Conservation (phyloP, 2,797 vertebrate species). For the Phataginus tetradactyla region DNA sequence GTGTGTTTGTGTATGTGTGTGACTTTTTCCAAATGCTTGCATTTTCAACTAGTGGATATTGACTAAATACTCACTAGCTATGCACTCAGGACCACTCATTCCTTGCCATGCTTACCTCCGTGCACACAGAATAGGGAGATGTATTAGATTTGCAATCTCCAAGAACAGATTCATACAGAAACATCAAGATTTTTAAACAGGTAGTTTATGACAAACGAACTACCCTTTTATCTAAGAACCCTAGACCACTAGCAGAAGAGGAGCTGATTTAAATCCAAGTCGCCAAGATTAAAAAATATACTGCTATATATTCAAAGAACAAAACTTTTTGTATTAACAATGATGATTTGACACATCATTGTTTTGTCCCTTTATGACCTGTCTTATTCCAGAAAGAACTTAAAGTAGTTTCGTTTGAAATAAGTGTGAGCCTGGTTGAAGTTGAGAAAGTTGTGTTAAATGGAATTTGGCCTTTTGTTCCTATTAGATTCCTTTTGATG, state of each 20-base stretch:
- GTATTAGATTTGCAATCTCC: not conserved
- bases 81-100: not conserved
- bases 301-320: not conserved
- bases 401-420: not conserved
- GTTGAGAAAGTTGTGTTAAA: not conserved
- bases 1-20: not conserved
- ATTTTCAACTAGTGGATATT: not conserved
- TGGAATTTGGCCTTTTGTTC: not conserved
- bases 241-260: not conserved
- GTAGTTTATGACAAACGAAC: slow-evolving; percentile 12
- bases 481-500: not conserved
- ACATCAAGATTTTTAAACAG: not conserved
- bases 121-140: not conserved
- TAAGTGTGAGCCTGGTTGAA: slow-evolving; percentile 8
- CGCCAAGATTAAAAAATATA: not conserved
- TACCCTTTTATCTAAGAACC: not conserved
- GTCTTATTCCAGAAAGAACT: not conserved
- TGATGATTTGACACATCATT: not conserved
- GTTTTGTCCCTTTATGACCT: not conserved
- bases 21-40: not conserved
- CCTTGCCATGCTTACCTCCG: not conserved
- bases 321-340: not conserved
- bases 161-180: not conserved
- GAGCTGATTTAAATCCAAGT: not conserved
- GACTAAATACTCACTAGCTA: not conserved